These are phyloP conservation scores for Euphydryas editha DNA, from an alignment of 2,888 invertebrate species.

Conservation along the genomic window DNA sequence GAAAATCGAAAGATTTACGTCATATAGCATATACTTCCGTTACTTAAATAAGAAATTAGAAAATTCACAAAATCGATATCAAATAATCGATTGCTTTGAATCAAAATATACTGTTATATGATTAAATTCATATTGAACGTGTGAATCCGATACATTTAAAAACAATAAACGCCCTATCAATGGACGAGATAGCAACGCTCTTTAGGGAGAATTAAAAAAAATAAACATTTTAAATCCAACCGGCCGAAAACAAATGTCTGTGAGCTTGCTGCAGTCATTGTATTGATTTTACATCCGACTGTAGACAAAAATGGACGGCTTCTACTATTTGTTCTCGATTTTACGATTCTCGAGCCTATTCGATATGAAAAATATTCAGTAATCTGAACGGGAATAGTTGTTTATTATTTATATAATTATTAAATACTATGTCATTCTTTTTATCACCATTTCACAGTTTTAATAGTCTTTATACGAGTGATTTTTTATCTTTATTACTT, in stretches of 20 bases:
- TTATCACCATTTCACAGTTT: no score
- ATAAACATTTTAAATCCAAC: slow-evolving; percentile 44
- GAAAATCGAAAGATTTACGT: no score
- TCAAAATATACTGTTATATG: not conserved
- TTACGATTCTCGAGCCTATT: slow-evolving; percentile 5
- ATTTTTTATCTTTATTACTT: no score
- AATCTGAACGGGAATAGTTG: no score
- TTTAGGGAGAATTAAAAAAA: slow-evolving; percentile 44
- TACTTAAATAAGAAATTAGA: not conserved
- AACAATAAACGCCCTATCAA: slow-evolving; percentile 36
- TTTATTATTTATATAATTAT: no score
- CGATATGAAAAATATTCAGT: not conserved
- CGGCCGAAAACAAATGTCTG: slow-evolving; percentile 58
- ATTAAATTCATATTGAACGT: slow-evolving; percentile 4
- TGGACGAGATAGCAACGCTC: slow-evolving; percentile 34
- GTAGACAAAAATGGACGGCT: slow-evolving; percentile 65
- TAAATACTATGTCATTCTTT: no score
- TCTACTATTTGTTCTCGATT: slow-evolving; percentile 46
- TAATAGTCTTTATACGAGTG: no score
- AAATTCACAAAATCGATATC: no score
- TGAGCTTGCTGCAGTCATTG: slow-evolving; percentile 71
- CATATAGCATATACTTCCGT: not conserved
- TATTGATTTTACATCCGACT: slow-evolving; percentile 78
- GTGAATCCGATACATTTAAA: slow-evolving; percentile 25
- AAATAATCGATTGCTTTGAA: not conserved